Conservation (phyloP, 2,888 invertebrate genomes). For the Bellardia bayeri region DNA sequence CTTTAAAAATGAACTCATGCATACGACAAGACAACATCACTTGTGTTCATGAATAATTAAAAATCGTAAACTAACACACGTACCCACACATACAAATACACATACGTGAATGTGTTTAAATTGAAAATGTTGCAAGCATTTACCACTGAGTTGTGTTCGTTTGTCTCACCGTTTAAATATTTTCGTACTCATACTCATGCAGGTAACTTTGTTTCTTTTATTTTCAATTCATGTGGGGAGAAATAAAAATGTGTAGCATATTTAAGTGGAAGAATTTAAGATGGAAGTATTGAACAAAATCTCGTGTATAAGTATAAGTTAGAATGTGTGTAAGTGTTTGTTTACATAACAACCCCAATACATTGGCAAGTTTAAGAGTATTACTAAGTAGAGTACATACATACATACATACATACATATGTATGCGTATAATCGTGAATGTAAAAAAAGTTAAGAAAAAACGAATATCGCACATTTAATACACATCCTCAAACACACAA, state of each 20-base stretch:
- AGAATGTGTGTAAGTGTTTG: neutral
- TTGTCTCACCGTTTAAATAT: slow-evolving; percentile 15
- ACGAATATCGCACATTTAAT: neutral
- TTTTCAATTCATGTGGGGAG: neutral
- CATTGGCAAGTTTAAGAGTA: neutral
- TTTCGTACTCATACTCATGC: neutral
- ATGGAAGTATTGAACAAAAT: too few species aligned
- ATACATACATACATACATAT: neutral
- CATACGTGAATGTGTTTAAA: neutral
- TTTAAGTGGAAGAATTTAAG: too few species aligned
- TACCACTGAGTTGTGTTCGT: neutral
- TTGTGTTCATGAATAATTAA: slow-evolving; percentile 67
- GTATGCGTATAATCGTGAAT: neutral
- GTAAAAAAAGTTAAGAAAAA: neutral
- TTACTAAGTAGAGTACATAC: neutral
- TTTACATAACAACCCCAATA: neutral
- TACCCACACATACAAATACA: neutral
- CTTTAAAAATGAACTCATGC: slow-evolving; percentile 55
- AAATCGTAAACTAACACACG: slow-evolving; percentile 27
- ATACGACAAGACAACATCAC: slow-evolving; percentile 56
- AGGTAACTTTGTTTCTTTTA: slow-evolving; percentile 11
- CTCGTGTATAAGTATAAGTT: neutral
- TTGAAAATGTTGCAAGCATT: slow-evolving; percentile 11
- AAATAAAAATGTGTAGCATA: neutral
- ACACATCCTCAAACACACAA: neutral